Evolutionary conservation across 2,797 vertebrate species (phyloP).

Genomic region (Todus mexicanus): DNA sequence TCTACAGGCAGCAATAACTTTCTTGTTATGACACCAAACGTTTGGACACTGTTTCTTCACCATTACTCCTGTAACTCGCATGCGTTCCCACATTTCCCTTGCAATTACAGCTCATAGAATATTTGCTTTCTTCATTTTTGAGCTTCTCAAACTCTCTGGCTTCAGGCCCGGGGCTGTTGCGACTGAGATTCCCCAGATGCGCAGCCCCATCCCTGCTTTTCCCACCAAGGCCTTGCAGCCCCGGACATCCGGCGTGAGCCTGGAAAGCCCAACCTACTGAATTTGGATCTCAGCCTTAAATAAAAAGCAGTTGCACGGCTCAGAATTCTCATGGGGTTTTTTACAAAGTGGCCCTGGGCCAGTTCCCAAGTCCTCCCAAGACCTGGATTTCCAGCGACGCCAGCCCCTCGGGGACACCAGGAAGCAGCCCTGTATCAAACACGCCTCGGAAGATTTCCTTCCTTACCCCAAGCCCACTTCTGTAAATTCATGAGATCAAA

Average conservation of each 20-base stretch:
- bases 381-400: not conserved
- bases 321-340: accelerated
- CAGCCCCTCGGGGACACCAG: not conserved
- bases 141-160: not conserved
- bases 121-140: accelerated
- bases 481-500: not conserved
- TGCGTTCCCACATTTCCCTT: accelerated
- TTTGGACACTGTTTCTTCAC: accelerated
- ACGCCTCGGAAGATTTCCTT: not conserved
- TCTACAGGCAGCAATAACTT: accelerated
- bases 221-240: accelerated
- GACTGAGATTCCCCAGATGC: accelerated
- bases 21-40: accelerated
- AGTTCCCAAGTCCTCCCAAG: not conserved
- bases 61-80: accelerated
- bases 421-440: not conserved
- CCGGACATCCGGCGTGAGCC: accelerated
- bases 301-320: accelerated
- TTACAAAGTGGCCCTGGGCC: not conserved
- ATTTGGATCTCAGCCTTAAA: accelerated
- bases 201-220: accelerated
- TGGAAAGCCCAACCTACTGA: accelerated
- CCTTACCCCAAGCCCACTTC: not conserved
- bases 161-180: accelerated
- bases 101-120: accelerated